Percentiles rank a stretch among this genome's conserved stretches.
Conservation (phyloP, 2,888 invertebrate genomes). For the Neelides folsomi region DNA sequence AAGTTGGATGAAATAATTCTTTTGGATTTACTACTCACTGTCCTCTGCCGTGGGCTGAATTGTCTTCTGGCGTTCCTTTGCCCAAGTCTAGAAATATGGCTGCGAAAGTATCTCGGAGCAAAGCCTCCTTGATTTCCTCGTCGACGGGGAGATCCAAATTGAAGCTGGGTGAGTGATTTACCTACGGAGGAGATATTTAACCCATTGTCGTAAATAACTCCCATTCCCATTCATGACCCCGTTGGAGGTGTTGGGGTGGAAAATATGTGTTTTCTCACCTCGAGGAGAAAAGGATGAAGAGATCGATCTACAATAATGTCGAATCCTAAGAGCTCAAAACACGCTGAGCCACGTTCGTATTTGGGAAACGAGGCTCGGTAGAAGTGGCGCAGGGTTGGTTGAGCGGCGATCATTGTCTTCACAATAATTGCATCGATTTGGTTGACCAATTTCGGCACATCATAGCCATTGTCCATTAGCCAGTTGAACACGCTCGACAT, state of each 20-base stretch:
- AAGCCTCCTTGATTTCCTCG: conserved; percentile 66
- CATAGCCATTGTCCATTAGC: conserved; percentile 53
- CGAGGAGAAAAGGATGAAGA: conserved; percentile 69
- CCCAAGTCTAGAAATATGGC: conserved; percentile 54
- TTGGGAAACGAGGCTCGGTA: conserved; percentile 76
- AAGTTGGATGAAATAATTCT: neutral
- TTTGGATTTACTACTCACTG: neutral
- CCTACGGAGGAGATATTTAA: conserved; percentile 40
- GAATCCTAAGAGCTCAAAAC: conserved; percentile 82
- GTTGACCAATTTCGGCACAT: conserved; percentile 62
- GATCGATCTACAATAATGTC: conserved; percentile 76
- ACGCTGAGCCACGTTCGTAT: conserved; percentile 69
- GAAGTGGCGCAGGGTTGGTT: conserved; percentile 74
- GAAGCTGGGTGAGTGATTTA: conserved; percentile 87
- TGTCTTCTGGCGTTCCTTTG: conserved; percentile 38
- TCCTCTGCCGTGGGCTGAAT: neutral
- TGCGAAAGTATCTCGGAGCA: conserved; percentile 61
- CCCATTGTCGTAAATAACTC: neutral
- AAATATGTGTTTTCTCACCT: conserved; percentile 45
- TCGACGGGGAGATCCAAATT: conserved; percentile 77
- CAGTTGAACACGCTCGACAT: conserved; percentile 69
- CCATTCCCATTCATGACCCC: neutral
- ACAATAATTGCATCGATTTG: conserved; percentile 80
- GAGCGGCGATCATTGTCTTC: conserved; percentile 76
- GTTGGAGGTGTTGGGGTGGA: too few relatives aligned